These are phyloP conservation scores for Aleiodes testaceus DNA, from an alignment of 2,888 invertebrate species.

Conservation along the genomic window DNA sequence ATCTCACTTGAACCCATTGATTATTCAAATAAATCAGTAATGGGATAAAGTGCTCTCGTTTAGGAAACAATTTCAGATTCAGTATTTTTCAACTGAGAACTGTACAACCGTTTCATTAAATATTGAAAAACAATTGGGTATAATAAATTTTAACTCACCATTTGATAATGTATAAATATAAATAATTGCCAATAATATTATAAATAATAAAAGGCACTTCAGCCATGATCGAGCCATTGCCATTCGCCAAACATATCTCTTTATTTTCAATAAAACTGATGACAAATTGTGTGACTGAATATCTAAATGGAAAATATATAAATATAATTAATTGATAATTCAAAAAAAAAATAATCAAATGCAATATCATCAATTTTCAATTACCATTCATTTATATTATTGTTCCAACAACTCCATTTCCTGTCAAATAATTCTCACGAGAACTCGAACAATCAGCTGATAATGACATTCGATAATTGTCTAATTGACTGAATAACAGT, in stretches of 20 bases:
- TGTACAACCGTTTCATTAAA: too few relatives aligned
- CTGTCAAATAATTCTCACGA: conserved; percentile 1
- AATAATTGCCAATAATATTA: conserved; percentile 60
- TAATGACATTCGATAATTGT: conserved; percentile 2
- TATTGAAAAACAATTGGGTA: too few relatives aligned
- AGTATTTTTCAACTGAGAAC: too few relatives aligned
- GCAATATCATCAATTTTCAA: conserved; percentile 2
- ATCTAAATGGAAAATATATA: conserved; percentile 22
- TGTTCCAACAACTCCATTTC: background rate
- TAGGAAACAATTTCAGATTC: too few relatives aligned
- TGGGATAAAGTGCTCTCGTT: too few relatives aligned
- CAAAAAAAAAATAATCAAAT: background rate
- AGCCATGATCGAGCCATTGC: conserved; percentile 69
- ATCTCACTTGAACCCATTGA: too few relatives aligned
- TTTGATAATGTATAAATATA: conserved; percentile 65
- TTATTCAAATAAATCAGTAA: too few relatives aligned
- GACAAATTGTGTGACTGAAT: conserved; percentile 22
- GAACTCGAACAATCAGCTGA: background rate
- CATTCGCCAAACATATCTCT: conserved; percentile 63
- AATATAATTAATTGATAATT: background rate
- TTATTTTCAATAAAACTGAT: conserved; percentile 53
- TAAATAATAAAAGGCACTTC: conserved; percentile 61
- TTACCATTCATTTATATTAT: conserved; percentile 1
- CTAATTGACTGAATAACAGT: background rate
- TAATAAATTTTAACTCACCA: conserved; percentile 57